These are phyloP conservation scores for Scaptomyza pallida DNA, from an alignment of 1,140 invertebrate genomes.

Conservation along the genomic window DNA sequence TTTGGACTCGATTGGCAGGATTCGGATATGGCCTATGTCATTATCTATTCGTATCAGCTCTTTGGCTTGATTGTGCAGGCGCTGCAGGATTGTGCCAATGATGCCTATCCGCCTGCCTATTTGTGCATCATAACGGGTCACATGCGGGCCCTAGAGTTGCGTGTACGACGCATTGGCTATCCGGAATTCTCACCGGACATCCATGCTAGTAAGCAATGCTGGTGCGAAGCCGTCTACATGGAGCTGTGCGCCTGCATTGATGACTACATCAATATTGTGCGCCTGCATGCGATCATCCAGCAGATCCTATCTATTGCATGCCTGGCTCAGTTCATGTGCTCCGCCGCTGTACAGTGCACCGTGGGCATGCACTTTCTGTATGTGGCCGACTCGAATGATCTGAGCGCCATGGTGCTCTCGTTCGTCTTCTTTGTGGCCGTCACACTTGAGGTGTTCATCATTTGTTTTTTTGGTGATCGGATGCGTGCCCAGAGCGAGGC, in stretches of 20 bases:
- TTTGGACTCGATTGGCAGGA: conserved; percentile 63
- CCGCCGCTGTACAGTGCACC: conserved; percentile 69
- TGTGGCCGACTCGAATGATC: conserved; percentile 56
- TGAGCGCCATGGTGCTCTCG: conserved; percentile 61
- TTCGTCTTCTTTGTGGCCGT: conserved; percentile 71
- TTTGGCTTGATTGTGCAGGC: conserved; percentile 65
- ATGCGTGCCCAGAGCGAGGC: conserved; percentile 60
- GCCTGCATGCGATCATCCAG: conserved; percentile 61
- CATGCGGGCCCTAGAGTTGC: conserved; percentile 64
- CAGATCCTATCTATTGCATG: conserved; percentile 61
- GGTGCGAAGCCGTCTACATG: neutral
- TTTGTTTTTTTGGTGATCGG: conserved; percentile 71
- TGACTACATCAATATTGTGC: conserved; percentile 55
- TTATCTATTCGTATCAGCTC: conserved; percentile 61
- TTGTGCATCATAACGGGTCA: conserved; percentile 67
- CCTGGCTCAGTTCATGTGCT: conserved; percentile 68
- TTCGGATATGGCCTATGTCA: conserved; percentile 31
- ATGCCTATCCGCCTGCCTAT: conserved; percentile 76
- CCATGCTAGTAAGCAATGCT: neutral
- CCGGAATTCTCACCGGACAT: neutral
- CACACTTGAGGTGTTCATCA: conserved; percentile 71
- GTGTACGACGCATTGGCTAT: conserved; percentile 60
- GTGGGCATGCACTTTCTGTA: conserved; percentile 73
- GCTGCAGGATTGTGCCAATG: conserved; percentile 69
- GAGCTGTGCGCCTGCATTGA: conserved; percentile 58